Conservation (phyloP, 2,797 vertebrate species). For the Corythornis leucogaster region DNA sequence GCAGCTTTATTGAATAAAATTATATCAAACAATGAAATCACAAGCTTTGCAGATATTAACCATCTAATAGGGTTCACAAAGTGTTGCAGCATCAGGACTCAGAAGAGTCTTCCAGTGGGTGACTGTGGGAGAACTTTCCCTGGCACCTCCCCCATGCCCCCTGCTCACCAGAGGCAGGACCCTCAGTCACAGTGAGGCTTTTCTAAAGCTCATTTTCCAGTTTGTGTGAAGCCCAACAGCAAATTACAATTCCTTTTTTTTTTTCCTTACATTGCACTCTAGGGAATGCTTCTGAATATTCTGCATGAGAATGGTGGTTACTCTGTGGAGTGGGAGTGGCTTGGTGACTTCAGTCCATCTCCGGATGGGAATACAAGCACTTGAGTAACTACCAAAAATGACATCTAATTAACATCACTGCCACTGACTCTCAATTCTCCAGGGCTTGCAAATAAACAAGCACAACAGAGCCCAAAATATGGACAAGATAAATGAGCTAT, state of each 20-base stretch:
- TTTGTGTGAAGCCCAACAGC: neutral
- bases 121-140: neutral
- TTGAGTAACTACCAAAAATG: neutral
- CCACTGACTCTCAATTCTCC: neutral
- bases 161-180: neutral
- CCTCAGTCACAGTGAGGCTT: neutral
- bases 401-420: neutral
- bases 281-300: neutral
- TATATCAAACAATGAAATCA: conserved; percentile 44
- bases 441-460: neutral
- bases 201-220: neutral
- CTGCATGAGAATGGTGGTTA: neutral
- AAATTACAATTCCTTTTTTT: neutral
- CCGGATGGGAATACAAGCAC: neutral
- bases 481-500: neutral
- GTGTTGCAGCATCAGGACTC: neutral
- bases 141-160: fast-evolving
- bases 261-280: neutral
- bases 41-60: conserved; percentile 18
- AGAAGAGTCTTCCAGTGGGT: neutral
- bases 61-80: neutral
- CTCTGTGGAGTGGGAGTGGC: neutral
- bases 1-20: conserved; percentile 58
- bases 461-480: neutral
- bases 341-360: neutral